Base-by-base conservation (phyloP, 1,140 invertebrate species). In the Centruroides vittatus region DNA sequence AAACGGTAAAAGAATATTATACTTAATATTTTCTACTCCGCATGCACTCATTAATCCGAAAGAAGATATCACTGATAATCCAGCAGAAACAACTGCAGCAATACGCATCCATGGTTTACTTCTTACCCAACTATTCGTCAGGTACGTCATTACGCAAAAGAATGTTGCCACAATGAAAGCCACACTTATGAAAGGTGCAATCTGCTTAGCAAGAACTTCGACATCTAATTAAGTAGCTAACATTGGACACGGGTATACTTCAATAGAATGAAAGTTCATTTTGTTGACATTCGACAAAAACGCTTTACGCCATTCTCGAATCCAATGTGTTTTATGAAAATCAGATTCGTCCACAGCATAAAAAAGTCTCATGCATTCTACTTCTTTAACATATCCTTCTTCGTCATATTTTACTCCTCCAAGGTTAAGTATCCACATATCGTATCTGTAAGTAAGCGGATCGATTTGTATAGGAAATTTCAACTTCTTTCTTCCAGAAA, bases 1-100 rank as follows among this genome's bases (percentile, higher is more conserved):
- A 70, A 95, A 94, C 5, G 92, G 92, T 2, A 91, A 90, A 0
- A 91, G 89, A 57, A 94, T 79, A 74, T 94, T 93, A 61, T 96
- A 89, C n/a, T 89, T 90, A 67, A 95, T 95, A 73, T 95, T 95
- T 62, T 89, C 85, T 47, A 93, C 82, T 6, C 89, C 90, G 54
- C 85, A 78, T 74, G 93, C 93, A 72, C 91, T 86, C 61, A 91
- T 86, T 53, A 90, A 75, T 47, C 93, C 93, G 68, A 96, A 95
- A 0, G 90, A 89, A 3, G 88, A 86, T 0, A 84, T 73, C 0
- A 90, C 93, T 11, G 89, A 90, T 81, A 95, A 84, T 1, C 84
- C 83, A 0, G 92, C 89, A 3, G 88, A 92, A 5, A 96, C 69
- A 65, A 94, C 93, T 3, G 92, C 93, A 55, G 92, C 79, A n/a